Base-by-base conservation (phyloP, 2,888 invertebrate species). In the Pristionchus exspectatus region DNA sequence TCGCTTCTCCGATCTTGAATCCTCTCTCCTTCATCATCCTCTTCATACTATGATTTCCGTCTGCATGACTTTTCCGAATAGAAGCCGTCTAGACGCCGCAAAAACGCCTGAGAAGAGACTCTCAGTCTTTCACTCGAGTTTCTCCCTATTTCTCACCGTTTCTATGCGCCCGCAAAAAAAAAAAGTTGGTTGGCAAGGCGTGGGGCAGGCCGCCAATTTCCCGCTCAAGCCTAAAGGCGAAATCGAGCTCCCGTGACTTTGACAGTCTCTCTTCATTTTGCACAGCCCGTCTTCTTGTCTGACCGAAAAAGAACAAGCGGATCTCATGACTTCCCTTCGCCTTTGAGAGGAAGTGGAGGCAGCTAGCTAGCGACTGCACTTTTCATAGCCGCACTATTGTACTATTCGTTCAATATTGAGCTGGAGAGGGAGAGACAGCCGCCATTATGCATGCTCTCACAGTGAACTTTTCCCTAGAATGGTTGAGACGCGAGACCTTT, bases 401-500 rank as follows among this genome's bases (percentile, higher is more conserved):
- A 74, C 74, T 74, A 74, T 74, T 74, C 74, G 74, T 74, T 74
- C 38, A 74, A 63, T 63, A 63, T 63, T 24, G 74, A 69, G 69
- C 69, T 21, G 33, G 69, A 24, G 66, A 66, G 66, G 24, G 66
- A 27, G 27, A 66, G 66, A 66, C 24, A 66, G 66, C 59, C 63
- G n/a, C 63, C 63, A 63, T 63, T 63, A 63, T 63, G 63, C 63
- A 63, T 63, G 63, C 63, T n/a, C 63, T 63, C 10, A n/a, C 24
- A 24, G 63, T 63, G n/a, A n/a, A 63, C n/a, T 63, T 63, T n/a
- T n/a, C 0, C 3, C 9, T 24, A 50, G 12, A 50, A 50, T 50
- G 44, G 44, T 38, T 38, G 38, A 38, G 38, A 3, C 38, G 38
- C 38, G 38, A 38, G 38, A 38, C 5, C 38, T 38, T 38, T 7